phyloP scores from a whole-genome alignment of 2,113 vertebrate genomes.

The Bos taurus region DNA sequence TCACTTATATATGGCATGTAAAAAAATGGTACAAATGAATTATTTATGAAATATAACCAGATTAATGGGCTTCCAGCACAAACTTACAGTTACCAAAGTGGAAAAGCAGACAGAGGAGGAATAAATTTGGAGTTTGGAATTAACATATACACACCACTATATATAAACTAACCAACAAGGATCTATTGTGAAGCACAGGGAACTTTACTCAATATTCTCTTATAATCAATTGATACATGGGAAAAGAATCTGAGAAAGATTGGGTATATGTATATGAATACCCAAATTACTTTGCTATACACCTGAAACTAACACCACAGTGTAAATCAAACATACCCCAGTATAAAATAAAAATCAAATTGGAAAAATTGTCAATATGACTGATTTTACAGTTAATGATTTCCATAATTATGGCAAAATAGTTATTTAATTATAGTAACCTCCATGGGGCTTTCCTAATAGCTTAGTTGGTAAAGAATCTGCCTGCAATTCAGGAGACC shows the following conservation, averaged over 20 bases:
- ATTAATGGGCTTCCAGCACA: not conserved
- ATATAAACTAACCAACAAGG: not conserved
- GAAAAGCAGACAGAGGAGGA: not conserved
- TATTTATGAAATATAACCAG: not conserved
- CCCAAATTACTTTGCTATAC: not conserved
- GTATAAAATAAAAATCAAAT: not conserved
- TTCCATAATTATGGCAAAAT: not conserved
- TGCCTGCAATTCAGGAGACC: not conserved
- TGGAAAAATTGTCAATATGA: not conserved
- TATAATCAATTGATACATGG: not conserved
- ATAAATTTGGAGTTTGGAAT: not conserved
- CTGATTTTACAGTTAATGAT: constrained; percentile 5
- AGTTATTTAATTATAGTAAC: not conserved
- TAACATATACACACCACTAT: not conserved
- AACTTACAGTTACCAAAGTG: not conserved
- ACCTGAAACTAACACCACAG: not conserved
- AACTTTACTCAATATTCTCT: not conserved
- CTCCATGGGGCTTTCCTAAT: not conserved
- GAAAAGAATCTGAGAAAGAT: not conserved
- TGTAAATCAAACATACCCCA: not conserved
- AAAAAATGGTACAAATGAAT: not conserved
- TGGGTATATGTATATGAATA: not conserved
- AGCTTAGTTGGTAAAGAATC: not conserved
- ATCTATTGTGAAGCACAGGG: not conserved
- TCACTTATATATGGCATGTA: not conserved